These are phyloP conservation scores for Deroptyus accipitrinus DNA, from an alignment of 2,113 vertebrate genomes.

Conservation along the genomic window DNA sequence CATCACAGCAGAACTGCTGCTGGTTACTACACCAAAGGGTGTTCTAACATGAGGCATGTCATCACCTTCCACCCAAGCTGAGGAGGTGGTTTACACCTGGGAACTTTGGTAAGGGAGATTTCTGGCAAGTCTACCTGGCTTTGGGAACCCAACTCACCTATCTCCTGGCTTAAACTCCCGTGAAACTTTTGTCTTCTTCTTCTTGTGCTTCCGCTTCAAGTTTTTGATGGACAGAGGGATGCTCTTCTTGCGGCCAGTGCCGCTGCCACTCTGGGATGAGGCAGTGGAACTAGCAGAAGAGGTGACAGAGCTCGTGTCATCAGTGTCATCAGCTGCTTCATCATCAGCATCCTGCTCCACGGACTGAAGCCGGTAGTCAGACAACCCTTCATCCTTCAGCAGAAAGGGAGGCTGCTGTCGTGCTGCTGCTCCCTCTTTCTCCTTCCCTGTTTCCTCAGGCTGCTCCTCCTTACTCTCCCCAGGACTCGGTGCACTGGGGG, in stretches of 20 bases:
- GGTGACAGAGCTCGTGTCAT: slow-evolving; percentile 94
- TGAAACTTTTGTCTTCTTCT: slow-evolving; percentile 95
- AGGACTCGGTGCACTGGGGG: slow-evolving; percentile 21
- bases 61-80: neutral
- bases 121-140: neutral
- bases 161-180: slow-evolving; percentile 95
- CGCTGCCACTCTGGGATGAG: slow-evolving; percentile 90
- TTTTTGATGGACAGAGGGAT: slow-evolving; percentile 96
- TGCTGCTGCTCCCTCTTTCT: neutral
- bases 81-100: neutral
- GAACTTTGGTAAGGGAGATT: neutral
- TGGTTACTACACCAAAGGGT: neutral
- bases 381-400: slow-evolving; percentile 58
- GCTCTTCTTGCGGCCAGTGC: slow-evolving; percentile 88
- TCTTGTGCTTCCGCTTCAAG: slow-evolving; percentile 96
- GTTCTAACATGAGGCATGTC: neutral
- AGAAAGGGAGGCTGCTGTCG: slow-evolving; percentile 69
- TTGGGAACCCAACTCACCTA: slow-evolving; percentile 73
- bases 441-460: slow-evolving; percentile 44
- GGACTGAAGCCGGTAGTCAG: slow-evolving; percentile 75
- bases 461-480: slow-evolving; percentile 70
- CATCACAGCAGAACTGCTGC: neutral
- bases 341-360: slow-evolving; percentile 91
- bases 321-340: slow-evolving; percentile 91
- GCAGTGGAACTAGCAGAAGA: slow-evolving; percentile 96